Conservation (phyloP, 1,140 invertebrate species). For the Zaprionus capensis region DNA sequence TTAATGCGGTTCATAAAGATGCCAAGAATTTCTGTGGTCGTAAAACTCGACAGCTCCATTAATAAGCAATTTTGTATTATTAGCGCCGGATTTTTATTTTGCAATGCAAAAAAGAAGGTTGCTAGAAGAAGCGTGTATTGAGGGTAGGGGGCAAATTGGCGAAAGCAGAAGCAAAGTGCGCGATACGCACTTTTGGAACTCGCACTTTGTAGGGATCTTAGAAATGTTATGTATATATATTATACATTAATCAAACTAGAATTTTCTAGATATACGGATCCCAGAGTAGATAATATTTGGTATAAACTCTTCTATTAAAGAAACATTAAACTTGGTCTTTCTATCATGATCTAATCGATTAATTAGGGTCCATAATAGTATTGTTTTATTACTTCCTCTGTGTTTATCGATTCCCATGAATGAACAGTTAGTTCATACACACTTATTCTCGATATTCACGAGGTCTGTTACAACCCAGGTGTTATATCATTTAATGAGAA, state of each 20-base stretch:
- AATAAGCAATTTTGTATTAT: conserved; percentile 75
- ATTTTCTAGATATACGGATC: neutral
- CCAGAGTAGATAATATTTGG: neutral
- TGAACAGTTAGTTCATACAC: neutral
- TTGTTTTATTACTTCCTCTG: neutral
- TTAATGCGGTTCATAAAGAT: conserved; percentile 57
- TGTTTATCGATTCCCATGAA: neutral
- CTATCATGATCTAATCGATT: neutral
- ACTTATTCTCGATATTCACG: neutral
- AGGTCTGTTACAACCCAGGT: neutral
- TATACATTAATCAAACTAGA: neutral
- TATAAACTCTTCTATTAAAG: neutral
- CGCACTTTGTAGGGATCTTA: neutral
- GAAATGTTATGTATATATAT: neutral
- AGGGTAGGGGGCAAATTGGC: neutral
- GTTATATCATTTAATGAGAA: conserved; percentile 1
- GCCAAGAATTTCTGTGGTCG: conserved; percentile 19
- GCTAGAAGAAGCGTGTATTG: neutral
- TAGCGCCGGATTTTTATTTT: conserved; percentile 67
- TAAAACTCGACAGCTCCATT: conserved; percentile 61
- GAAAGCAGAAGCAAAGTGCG: neutral
- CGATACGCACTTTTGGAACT: neutral
- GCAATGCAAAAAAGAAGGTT: neutral
- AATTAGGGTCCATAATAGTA: neutral
- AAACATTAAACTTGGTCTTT: neutral